Base-by-base conservation (phyloP, 1,140 invertebrate species). In the Pantala flavescens region DNA sequence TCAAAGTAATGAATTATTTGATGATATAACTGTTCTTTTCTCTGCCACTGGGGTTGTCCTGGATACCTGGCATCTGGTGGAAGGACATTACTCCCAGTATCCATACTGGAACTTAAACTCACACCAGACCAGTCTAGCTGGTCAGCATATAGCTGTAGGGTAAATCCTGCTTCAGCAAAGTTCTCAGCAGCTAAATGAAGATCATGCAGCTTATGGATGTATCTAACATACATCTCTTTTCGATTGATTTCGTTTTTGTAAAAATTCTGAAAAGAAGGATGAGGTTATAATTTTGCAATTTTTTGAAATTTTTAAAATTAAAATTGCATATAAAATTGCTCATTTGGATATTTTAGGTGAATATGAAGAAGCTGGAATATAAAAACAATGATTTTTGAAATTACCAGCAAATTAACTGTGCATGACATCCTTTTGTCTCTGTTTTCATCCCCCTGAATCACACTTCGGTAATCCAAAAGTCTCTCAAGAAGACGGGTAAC, bases 231-330 rank as follows among this genome's bases (percentile, higher is more conserved):
- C 92, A 99, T 96, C 82, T 98, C 95, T 79, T 96, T 93, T 36
- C 96, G 88, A 79, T 96, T 94, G 75, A 98, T 97, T 82, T 94
- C 95, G 81, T 95, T 94, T 82, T 97, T 96, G 84, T 98, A 99
- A 81, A 98, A 98, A 80, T 98, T 96, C 91, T 95, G 85, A 55
- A 88, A 85, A 81, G n/a, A 81, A 23, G 81, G 79, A 49, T 80
- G 72, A 72, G 81, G n/a, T 70, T 70, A 21, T 5, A 7, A 70
- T 5, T 5, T 36, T 36, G 28, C 28, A 2, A 5, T 36, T 9
- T 36, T 36, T 36, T 36, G 9, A 36, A 36, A 36, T 36, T 5
- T 36, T n/a, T 36, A 9, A 36, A 36, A 36, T 9, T 70, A 21
- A 70, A 70, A 70, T 70, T 63, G 7, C 23, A 70, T 36, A 9